Evolutionary conservation across 2,888 invertebrate genomes (phyloP), one percentile per base, ranked within the genome.

Genomic region (Dastarcus helophoroides): DNA sequence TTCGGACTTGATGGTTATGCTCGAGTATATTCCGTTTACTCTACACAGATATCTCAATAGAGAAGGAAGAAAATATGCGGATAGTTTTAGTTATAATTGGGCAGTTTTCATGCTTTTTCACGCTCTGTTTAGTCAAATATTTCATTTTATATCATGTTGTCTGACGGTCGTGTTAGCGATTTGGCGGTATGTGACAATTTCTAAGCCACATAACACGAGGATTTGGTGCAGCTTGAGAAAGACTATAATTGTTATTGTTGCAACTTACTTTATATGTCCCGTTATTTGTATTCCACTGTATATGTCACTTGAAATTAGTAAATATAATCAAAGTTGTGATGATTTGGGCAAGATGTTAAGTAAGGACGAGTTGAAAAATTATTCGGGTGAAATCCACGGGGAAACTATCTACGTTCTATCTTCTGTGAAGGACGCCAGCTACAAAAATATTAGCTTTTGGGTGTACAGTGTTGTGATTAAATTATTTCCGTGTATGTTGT

Each of bases 1-100:
- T 1, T 81, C 85, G 2, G 89, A 90, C 54, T 76, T 88, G 56
- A 73, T 86, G 42, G 85, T 88, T 19, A 89, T 90, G 76, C 56
- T 86, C 58, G 83, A 85, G 44, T 82, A 80, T 51, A 69, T 81
- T 33, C 79, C 80, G 2, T 79, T 75, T 50, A 70, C 74, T 3
- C 63, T 73, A 16, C 75, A 78, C 54, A 14, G 43, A 27, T 40
- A 40, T 23, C 14, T 45, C 6, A 26, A 31, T 13, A 26, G 31
- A 3, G 35, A 11, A 11, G 35, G 38, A 9, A 36, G 40, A 11
- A 13, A 35, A 6, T 71, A 67, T 50, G 65, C 69, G 42, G 60
- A 65, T 7, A 68, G 70, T 45, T 78, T 73, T 61, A 72, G 75
- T 3, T 74, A 76, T 51, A 66, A 67, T 4, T 76, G 76, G 72